A percentile compares a stretch with the other conserved stretches of the same genome.
These are phyloP conservation scores for Falco berigora DNA, from an alignment of 2,797 vertebrate species.

Conservation along the genomic window DNA sequence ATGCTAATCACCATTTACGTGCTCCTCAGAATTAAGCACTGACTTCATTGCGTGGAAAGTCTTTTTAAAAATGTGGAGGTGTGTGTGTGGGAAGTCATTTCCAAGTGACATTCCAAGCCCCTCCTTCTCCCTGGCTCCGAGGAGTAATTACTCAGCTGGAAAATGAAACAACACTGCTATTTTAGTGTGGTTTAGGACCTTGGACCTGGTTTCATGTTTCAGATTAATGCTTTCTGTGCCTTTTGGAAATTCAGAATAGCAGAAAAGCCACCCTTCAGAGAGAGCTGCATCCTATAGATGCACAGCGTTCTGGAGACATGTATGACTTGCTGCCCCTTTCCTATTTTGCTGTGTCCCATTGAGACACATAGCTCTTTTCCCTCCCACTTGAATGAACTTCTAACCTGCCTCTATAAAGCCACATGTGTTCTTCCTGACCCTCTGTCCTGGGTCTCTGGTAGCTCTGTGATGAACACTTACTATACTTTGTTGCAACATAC, in stretches of 20 bases:
- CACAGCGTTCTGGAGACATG: not conserved
- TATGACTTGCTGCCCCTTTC: not conserved
- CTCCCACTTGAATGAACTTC: conserved; percentile 60
- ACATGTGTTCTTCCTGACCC: conserved; percentile 57
- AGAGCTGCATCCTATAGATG: not conserved
- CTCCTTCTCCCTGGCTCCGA: conserved; percentile 55
- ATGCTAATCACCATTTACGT: not conserved
- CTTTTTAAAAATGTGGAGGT: conserved; percentile 53
- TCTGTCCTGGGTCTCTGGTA: conserved; percentile 6
- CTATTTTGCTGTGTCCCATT: not conserved
- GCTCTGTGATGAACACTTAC: conserved; percentile 42
- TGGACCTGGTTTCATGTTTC: conserved; percentile 42
- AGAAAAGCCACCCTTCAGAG: not conserved
- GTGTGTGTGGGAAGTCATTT: conserved; percentile 39
- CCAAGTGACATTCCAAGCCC: conserved; percentile 67
- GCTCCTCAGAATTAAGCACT: conserved; percentile 44
- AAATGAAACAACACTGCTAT: conserved; percentile 62
- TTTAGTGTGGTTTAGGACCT: conserved; percentile 63
- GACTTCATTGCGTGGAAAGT: conserved; percentile 43
- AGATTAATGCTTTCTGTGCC: conserved; percentile 42
- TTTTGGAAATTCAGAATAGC: conserved; percentile 51
- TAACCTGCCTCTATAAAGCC: conserved; percentile 60
- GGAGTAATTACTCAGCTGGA: conserved; percentile 67
- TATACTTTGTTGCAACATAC: conserved; percentile 15
- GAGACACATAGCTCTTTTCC: conserved; percentile 2